Evolutionary conservation across 1,140 invertebrate genomes (phyloP), one percentile per base, ranked within the genome.

Genomic region (Pemphigus obesinymphae): DNA sequence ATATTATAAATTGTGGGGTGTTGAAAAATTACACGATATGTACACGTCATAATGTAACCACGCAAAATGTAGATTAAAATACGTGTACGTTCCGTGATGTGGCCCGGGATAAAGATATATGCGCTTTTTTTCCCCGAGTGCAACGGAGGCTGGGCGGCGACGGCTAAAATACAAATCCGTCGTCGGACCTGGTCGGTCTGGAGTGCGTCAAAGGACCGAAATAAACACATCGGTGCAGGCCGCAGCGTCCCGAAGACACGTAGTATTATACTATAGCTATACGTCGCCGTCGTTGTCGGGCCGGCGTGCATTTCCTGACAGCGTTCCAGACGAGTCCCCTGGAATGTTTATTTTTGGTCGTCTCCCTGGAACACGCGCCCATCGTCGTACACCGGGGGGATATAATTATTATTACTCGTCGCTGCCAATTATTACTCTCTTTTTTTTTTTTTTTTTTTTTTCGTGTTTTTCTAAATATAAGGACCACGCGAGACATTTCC

Each of bases 321-420:
- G n/a, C 31, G 50, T 76, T 76, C 73, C 73, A 76, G 73, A 76
- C 31, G 73, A 55, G 73, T 55, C 48, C 45, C 73, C 73, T 76
- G 73, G 73, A 76, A 76, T 76, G 73, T 76, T 76, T 76, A 76
- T 76, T 76, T 76, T 76, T 40, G 50, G 73, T n/a, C 29, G 23
- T 45, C 8, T 48, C 72, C 31, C 72, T 58, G 73, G 48, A 55
- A 58, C 26, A 37, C 31, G 50, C n/a, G 17, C 13, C 2, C 34
- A 4, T 31, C 29, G 10, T 29, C 70, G 17, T 34, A 31, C 26
- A 50, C 23, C 6, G 17, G 6, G 4, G 13, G 8, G 23, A 48
- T 72, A 72, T 29, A 72, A 73, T 73, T 73, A 70, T 68, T 45
- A 45, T 73, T 20, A 70, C 68, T 26, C 40, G 40, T 7, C 26